A percentile compares a stretch with the other conserved stretches of the same genome.
Conservation (phyloP, 2,113 vertebrate genomes). For the Ellobius talpinus region DNA sequence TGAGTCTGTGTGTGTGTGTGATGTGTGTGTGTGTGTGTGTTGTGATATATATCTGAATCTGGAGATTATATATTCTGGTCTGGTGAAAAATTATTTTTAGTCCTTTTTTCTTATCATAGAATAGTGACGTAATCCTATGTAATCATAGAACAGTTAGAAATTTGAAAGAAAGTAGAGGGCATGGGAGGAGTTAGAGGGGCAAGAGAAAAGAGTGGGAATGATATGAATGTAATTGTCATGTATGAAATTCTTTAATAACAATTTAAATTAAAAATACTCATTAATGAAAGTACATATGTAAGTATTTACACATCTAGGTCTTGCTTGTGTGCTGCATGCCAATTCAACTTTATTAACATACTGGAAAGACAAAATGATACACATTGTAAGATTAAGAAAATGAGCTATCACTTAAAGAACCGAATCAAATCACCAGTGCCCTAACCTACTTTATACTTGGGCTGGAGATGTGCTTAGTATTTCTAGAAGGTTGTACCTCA, state of each 20-base stretch:
- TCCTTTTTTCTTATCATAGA: not conserved
- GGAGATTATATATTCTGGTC: not conserved
- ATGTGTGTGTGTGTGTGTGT: not conserved
- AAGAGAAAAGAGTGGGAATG: not conserved
- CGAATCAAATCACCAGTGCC: not conserved
- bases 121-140: not conserved
- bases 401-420: conserved; percentile 16
- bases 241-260: not conserved
- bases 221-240: not conserved
- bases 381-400: conserved; percentile 22
- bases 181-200: not conserved
- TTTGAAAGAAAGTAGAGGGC: not conserved
- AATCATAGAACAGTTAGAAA: conserved; percentile 12
- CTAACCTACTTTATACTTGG: not conserved
- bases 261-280: not conserved
- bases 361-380: conserved; percentile 14
- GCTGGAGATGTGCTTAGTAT: not conserved
- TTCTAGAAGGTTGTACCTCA: not conserved
- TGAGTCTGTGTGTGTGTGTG: not conserved
- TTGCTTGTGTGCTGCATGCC: not conserved
- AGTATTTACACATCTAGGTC: conserved; percentile 30
- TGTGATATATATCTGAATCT: not conserved
- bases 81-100: not conserved
- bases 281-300: not conserved
- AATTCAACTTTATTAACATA: conserved; percentile 57